Base-by-base conservation (phyloP, 2,888 invertebrate species). In the Enchytraeus crypticus region DNA sequence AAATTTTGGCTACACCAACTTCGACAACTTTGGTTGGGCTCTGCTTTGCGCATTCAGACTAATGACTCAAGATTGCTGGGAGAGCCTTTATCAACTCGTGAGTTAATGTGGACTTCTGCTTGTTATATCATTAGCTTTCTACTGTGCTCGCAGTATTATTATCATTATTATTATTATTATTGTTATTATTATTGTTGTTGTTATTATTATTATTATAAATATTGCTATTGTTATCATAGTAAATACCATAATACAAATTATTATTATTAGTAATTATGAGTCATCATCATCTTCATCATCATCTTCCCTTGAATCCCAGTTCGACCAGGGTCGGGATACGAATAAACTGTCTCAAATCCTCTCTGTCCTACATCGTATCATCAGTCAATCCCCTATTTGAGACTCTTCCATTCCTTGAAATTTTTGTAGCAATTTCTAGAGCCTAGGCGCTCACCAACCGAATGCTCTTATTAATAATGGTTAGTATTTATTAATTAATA, bases 41-140 rank as follows among this genome's bases (percentile, higher is more conserved):
- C 87, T 97, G 79, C 84, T 97, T 65, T 93, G 93, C 72, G 92
- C 96, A 69, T 97, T 97, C 83, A 86, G 96, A 76, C 85, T 97
- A 72, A 96, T 97, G 96, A 97, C 96, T 62, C 96, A 96, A 82
- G 96, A 97, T 83, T 93, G 88, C 81, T 96, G 96, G 96, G 96
- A 97, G 82, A 92, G 92, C 82, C 85, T 97, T 70, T 97, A 97
- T 82, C 93, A 95, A 84, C 84, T 92, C 85, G 95, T 88, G 81
- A 81, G 63, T 27, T 21, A 2, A 8, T 2, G 8, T 2, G 4
- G 21, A 3, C n/a, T n/a, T 14, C 23, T 2, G 23, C 23, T 51
- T 26, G 51, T 21, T 2, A 1, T 5, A 5, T 38, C 33, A 34
- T n/a, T 32, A 8, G n/a, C 26, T 5, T 1, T 26, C 3, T 4